These are phyloP conservation scores for Ophioderma brevispina DNA, from an alignment of 35 echinoderm and acorn worm species.

Conservation along the genomic window DNA sequence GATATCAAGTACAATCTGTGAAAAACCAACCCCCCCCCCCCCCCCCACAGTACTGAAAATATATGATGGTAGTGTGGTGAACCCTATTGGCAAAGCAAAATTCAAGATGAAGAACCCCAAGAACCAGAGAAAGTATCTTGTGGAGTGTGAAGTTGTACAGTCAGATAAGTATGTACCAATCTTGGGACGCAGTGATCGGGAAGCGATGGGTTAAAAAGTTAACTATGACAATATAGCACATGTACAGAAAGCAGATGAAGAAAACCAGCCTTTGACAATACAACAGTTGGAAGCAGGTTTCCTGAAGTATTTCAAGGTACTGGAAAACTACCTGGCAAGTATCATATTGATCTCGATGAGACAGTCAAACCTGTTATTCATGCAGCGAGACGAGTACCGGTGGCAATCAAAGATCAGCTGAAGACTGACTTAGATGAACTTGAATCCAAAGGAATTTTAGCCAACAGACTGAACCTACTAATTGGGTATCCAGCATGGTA, in stretches of 20 bases:
- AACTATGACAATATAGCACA: slow-evolving; percentile 40
- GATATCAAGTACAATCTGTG: not conserved
- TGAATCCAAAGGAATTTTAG: slow-evolving; percentile 36
- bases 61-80: slow-evolving; percentile 50
- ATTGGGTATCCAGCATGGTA: slow-evolving; percentile 87
- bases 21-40: too few species aligned
- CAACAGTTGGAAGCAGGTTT: slow-evolving; percentile 34
- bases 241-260: slow-evolving; percentile 9
- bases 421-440: slow-evolving; percentile 62
- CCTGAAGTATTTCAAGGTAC: slow-evolving; percentile 72
- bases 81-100: slow-evolving; percentile 49
- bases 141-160: too few species aligned
- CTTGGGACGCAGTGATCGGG: slow-evolving; percentile 37
- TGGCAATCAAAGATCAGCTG: slow-evolving; percentile 53
- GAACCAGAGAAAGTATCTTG: slow-evolving; percentile 64
- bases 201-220: slow-evolving; percentile 65
- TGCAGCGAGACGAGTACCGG: slow-evolving; percentile 67
- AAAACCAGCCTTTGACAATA: not conserved
- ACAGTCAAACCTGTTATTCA: slow-evolving; percentile 60
- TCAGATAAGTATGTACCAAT: slow-evolving; percentile 53
- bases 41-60: slow-evolving; percentile 50
- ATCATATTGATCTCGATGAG: slow-evolving; percentile 49
- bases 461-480: slow-evolving; percentile 43
- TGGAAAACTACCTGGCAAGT: slow-evolving; percentile 52
- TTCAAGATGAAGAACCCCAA: slow-evolving; percentile 69